phyloP scores from a whole-genome alignment of 2,888 invertebrate genomes.

The Gymnocheta viridis region DNA sequence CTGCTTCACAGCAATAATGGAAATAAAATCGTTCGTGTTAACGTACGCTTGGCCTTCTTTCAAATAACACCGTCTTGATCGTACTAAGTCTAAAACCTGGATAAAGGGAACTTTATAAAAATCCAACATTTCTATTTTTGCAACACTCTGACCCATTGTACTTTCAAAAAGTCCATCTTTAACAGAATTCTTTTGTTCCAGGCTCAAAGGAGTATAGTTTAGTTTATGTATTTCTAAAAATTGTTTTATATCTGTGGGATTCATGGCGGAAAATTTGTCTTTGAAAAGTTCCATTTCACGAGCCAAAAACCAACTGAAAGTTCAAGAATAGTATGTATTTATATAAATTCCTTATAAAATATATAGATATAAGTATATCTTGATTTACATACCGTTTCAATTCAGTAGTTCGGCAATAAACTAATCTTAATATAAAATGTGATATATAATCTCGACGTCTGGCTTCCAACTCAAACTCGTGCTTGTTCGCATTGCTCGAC shows the following conservation, averaged over 20 bases:
- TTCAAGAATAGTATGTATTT: not conserved
- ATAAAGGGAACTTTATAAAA: constrained; percentile 93
- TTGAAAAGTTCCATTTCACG: constrained; percentile 95
- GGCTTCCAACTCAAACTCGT: constrained; percentile 86
- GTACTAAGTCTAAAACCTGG: constrained; percentile 93
- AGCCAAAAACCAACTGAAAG: constrained; percentile 89
- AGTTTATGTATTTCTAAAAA: constrained; percentile 88
- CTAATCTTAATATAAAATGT: constrained; percentile 95
- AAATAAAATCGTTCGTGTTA: constrained; percentile 91
- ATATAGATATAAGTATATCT: not conserved
- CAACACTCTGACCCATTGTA: constrained; percentile 83
- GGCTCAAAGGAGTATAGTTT: constrained; percentile 86
- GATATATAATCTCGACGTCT: constrained; percentile 93
- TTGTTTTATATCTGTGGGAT: constrained; percentile 83
- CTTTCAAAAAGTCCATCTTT: constrained; percentile 85
- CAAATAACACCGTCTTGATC: constrained; percentile 89
- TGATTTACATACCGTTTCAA: constrained; percentile 83
- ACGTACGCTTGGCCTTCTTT: constrained; percentile 93
- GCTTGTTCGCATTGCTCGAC: constrained; percentile 75
- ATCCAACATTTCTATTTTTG: constrained; percentile 85
- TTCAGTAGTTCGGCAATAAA: constrained; percentile 94
- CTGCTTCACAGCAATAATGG: constrained; percentile 90
- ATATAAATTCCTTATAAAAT: too few relatives aligned
- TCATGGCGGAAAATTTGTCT: constrained; percentile 87
- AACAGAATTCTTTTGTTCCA: constrained; percentile 86